Conservation (phyloP, 2,113 vertebrate genomes). For the Echinops telfairi region DNA sequence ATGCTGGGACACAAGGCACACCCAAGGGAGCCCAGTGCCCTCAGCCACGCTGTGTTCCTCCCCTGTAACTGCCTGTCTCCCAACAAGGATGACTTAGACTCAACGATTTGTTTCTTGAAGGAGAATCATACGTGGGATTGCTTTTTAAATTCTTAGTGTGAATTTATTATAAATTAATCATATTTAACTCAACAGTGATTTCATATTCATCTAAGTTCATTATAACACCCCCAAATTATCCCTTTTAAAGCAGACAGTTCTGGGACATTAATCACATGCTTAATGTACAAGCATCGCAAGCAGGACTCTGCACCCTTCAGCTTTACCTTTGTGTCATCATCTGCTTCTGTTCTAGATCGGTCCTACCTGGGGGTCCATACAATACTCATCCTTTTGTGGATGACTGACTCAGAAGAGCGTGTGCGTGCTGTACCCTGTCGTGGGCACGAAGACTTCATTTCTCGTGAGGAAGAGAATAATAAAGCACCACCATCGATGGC, state of each 20-base stretch:
- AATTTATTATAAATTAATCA: not conserved
- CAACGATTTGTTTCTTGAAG: not conserved
- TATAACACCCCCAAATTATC: not conserved
- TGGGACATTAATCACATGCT: not conserved
- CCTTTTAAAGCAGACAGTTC: not conserved
- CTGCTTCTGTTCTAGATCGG: not conserved
- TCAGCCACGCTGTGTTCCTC: no score
- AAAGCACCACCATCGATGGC: no score
- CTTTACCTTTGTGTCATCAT: not conserved
- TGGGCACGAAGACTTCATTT: not conserved
- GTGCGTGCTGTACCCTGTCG: not conserved
- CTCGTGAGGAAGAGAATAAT: not conserved
- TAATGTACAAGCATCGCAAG: not conserved
- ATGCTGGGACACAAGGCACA: no score
- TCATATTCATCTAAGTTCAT: not conserved
- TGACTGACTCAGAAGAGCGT: not conserved
- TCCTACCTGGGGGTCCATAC: not conserved
- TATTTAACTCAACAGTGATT: not conserved
- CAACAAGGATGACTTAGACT: not conserved
- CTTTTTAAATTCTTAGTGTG: not conserved
- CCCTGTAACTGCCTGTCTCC: not conserved
- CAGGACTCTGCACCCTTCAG: not conserved
- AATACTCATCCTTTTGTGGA: not conserved
- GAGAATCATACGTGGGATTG: not conserved
- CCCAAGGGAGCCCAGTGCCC: no score